A percentile compares a stretch with the other conserved stretches of the same genome.
Conservation (phyloP, 2,888 invertebrate genomes). For the Resseliella maxima region DNA sequence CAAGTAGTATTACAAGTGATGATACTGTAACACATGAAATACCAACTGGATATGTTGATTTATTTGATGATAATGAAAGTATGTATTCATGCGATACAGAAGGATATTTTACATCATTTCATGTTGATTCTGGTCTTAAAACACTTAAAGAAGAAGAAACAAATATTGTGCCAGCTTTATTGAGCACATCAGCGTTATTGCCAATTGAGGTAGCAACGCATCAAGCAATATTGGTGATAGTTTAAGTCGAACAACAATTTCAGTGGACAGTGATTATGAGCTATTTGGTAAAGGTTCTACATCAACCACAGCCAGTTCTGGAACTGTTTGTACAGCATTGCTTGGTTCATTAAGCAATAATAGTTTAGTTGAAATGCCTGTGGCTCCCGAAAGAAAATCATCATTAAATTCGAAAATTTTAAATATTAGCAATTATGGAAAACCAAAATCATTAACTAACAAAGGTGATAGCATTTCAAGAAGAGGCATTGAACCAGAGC, state of each 20-base stretch:
- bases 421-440: conserved; percentile 21
- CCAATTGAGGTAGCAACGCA: conserved; percentile 4
- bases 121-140: conserved; percentile 93
- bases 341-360: conserved; percentile 76
- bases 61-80: conserved; percentile 86
- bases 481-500: not conserved
- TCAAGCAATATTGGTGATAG: conserved; percentile 74
- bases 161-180: conserved; percentile 74
- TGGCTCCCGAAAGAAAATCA: conserved; percentile 83
- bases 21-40: conserved; percentile 87
- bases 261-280: conserved; percentile 90
- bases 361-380: conserved; percentile 74
- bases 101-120: conserved; percentile 97
- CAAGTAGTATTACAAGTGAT: conserved; percentile 86
- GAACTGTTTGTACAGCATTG: conserved; percentile 87
- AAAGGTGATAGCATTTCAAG: not conserved
- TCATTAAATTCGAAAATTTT: conserved; percentile 68
- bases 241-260: conserved; percentile 76
- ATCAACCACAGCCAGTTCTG: conserved; percentile 90
- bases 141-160: conserved; percentile 84
- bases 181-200: conserved; percentile 74
- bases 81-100: conserved; percentile 97
- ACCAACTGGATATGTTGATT: conserved; percentile 73
- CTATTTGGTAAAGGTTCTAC: conserved; percentile 92
- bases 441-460: conserved; percentile 1